Evolutionary conservation across 2,797 vertebrate genomes (phyloP), one percentile per base, ranked within the genome.

Genomic region (Lates japonicus): DNA sequence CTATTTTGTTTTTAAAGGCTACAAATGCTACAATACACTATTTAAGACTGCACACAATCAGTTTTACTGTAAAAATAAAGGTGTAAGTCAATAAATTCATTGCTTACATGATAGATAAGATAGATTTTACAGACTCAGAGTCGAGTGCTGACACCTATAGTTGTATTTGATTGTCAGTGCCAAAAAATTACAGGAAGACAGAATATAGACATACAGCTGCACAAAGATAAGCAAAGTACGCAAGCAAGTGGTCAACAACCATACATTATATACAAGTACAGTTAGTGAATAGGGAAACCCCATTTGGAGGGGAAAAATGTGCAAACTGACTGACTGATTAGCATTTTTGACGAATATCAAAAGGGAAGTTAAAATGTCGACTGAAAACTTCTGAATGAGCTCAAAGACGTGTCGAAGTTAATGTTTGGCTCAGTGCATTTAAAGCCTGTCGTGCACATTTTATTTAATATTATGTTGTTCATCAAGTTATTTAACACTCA

Each of bases 291-390:
- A 14, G 48, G 20, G 11, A 25, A 9, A 17, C 12, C 14, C 0
- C 10, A 31, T 5, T 33, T 22, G 5, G 1, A 31, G 10, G n/a
- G n/a, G n/a, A n/a, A 6, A 61, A 49, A 37, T 9, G 22, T 20
- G 29, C 3, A 17, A 4, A 66, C 22, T 35, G 5, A 55, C 10
- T 2, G 22, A 14, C 1, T 1, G 12, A 25, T 20, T 1, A 31
- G 14, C 67, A 35, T 16, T 35, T 35, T 42, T 20, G 12, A 13
- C 4, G 29, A 7, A n/a, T 9, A 25, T 22, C 1, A 64, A 71
- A 70, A 33, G 22, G 78, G 74, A 82, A 81, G 74, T 76, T 5
- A 49, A 39, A 59, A 22, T 54, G 16, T 41, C 3, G 58, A 35
- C 46, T 9, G 25, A 35, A 57, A 39, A 41, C 33, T 7, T 33